These are phyloP conservation scores for Rhopalosiphum maidis DNA, from an alignment of 1,140 invertebrate species.

Conservation along the genomic window DNA sequence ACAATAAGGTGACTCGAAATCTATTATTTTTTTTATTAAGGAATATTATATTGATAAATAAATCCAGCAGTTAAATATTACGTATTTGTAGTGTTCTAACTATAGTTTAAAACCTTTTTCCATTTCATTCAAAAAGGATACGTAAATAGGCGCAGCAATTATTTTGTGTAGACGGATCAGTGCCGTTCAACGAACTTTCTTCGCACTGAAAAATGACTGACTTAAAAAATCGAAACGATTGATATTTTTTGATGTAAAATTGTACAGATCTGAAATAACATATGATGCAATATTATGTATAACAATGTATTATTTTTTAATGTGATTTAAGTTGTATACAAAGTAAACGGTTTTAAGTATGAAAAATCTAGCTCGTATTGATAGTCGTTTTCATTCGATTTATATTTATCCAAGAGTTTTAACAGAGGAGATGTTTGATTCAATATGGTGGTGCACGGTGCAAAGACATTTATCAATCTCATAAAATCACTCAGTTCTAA, in stretches of 20 bases:
- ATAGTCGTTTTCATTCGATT: not conserved
- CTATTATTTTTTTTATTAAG: not conserved
- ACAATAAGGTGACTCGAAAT: conserved; percentile 31
- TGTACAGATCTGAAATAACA: conserved; percentile 1
- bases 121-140: conserved; percentile 7
- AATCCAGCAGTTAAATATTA: not conserved
- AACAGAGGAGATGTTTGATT: not conserved
- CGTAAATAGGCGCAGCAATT: conserved; percentile 14
- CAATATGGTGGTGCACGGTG: not conserved
- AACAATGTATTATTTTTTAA: not conserved
- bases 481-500: not conserved
- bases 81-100: not conserved
- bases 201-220: not conserved
- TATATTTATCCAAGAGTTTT: not conserved
- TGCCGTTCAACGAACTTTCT: not conserved
- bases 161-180: not conserved
- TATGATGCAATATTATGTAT: not conserved
- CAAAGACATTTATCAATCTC: not conserved
- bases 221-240: conserved; percentile 6
- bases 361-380: conserved; percentile 35
- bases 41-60: not conserved
- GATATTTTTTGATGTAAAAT: not conserved
- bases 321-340: not conserved
- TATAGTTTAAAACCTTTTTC: not conserved
- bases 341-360: conserved; percentile 33